Base-by-base conservation (phyloP, 2,888 invertebrate species). In the Torymus tubicola region DNA sequence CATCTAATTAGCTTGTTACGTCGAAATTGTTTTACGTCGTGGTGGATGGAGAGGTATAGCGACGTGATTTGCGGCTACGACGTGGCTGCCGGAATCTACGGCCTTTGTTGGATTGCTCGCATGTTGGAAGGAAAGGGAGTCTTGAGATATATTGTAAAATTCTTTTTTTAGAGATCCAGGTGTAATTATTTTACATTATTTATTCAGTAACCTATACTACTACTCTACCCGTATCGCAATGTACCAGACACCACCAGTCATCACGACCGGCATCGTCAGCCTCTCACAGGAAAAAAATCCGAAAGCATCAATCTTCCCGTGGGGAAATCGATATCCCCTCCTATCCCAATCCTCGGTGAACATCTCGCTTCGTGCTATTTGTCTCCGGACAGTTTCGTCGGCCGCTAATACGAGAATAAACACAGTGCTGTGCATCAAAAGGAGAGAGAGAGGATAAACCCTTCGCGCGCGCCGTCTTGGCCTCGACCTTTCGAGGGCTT, bases 381-480 rank as follows among this genome's bases (percentile, higher is more conserved):
- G 72, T 81, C 76, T 76, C 13, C 61, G 63, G n/a, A 55, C 61
- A 52, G 57, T 64, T 58, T 58, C 31, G 21, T 73, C 24, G 10
- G 64, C 14, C 8, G 86, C 87, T 88, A 88, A 88, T 88, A 86
- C 87, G 89, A 88, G 86, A 88, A 88, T 88, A 89, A 88, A 88
- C 88, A 89, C 86, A 86, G 85, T 83, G 83, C 83, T 84, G 85
- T 77, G 67, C 77, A n/a, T n/a, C 58, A 53, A 42, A 31, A 60
- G 70, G 16, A 60, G 53, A 71, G 60, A 67, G 63, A 60, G 50
- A 2, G 63, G 67, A 82, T 84, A 81, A 70, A 63, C 14, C 58
- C 50, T 18, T 52, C 58, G 50, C 31, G 1, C 60, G 31, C 50
- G 12, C 42, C 42, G 53, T 42, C 63, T 53, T 57, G 12, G 53